Evolutionary conservation across 2,113 vertebrate species (phyloP), one percentile per base, ranked within the genome.

Genomic region (Lycocorax pyrrhopterus): DNA sequence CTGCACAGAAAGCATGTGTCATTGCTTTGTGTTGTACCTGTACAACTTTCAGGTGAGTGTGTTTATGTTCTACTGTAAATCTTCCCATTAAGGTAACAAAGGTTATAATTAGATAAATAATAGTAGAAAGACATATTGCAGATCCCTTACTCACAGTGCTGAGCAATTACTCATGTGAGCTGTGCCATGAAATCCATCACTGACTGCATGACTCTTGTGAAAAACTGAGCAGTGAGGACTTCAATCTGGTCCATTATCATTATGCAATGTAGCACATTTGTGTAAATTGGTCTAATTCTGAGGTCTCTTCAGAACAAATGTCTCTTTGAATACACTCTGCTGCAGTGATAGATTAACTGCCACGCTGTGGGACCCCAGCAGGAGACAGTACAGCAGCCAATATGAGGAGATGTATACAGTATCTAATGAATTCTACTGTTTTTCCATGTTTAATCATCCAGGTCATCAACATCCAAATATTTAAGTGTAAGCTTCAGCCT

Each of bases 141-240:
- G 66, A 49, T 78, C 37, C 27, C 79, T 95, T 95, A 90, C 69
- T 96, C 93, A 94, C 18, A 72, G 64, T 76, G 62, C 29, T 87
- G 85, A 92, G 83, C 64, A 90, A 84, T 94, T 95, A 83, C 79
- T 96, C 83, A 78, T 89, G 74, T 72, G 69, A 93, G 49, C 53
- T 68, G 18, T 68, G 81, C 37, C 46, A 30, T 66, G 39, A 78
- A 92, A 92, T 78, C 88, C 64, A 22, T 60, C 95, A 94, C 58
- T 4, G 8, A 16, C 49, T 64, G 62, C 47, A 66, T 43, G 69
- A 89, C 20, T 90, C 2, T 9, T 72, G 13, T 43, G 59, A 89
- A 86, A 93, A 96, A 93, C 18, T 83, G 90, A 94, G 92, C 88
- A 86, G 60, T 66, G 33, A 84, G 25, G 37, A 67, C 73, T 88